Conservation (phyloP, 2,113 vertebrate genomes). For the Phyllostomus discolor region DNA sequence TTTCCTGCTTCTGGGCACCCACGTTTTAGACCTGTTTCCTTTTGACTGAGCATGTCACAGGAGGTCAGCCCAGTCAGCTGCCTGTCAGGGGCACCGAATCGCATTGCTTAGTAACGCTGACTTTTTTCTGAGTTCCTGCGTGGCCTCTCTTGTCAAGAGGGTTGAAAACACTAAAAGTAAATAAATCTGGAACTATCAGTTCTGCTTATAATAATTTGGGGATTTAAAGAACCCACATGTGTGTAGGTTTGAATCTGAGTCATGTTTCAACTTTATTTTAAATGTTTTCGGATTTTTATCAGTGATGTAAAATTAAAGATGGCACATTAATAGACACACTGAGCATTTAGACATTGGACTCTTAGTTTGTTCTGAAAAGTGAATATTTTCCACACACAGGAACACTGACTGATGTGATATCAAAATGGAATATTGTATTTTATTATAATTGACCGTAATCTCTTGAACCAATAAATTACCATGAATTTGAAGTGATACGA, state of each 20-base stretch:
- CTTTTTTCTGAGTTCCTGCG: constrained; percentile 37
- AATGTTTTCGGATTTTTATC: neutral
- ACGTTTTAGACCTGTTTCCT: neutral
- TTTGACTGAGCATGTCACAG: constrained; percentile 62
- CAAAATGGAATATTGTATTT: constrained; percentile 4
- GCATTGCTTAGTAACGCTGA: constrained; percentile 46
- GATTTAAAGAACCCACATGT: neutral
- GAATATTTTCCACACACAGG: neutral
- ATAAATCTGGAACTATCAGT: neutral
- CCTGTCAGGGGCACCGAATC: constrained; percentile 29
- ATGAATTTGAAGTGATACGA: neutral
- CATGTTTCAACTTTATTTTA: neutral
- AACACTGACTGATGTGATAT: neutral
- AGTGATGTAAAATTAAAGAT: neutral
- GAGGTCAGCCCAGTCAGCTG: constrained; percentile 27
- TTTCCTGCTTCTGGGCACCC: constrained; percentile 37
- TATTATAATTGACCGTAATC: neutral
- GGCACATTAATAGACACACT: neutral
- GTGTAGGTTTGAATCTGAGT: neutral
- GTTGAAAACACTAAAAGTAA: constrained; percentile 35
- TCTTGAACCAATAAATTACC: neutral
- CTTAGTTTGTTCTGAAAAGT: neutral
- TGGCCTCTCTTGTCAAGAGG: constrained; percentile 14
- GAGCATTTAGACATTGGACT: neutral
- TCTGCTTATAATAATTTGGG: neutral